Conservation (phyloP, 2,797 vertebrate genomes). For the Parauchenoglanis ngamensis region DNA sequence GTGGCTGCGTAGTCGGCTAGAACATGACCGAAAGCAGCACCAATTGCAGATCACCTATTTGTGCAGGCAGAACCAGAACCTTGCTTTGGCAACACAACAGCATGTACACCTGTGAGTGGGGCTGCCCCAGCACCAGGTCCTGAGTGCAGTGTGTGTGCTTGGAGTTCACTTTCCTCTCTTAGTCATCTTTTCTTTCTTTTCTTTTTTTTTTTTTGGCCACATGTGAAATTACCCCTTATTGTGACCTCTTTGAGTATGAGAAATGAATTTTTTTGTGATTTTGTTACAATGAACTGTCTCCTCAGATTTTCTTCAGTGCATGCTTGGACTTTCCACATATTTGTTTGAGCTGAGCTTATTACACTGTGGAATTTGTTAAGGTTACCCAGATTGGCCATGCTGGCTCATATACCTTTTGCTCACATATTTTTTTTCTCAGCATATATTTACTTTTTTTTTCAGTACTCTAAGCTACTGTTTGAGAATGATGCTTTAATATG, state of each 20-base stretch:
- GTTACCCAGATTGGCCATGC: neutral
- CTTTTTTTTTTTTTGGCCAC: neutral
- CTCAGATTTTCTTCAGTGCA: neutral
- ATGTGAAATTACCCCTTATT: neutral
- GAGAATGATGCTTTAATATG: neutral
- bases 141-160: conserved; percentile 57
- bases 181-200: neutral
- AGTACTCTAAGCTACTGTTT: neutral
- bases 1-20: conserved; percentile 74
- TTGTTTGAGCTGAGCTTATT: neutral
- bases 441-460: neutral
- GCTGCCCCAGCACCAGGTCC: conserved; percentile 9
- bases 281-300: neutral
- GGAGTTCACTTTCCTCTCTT: conserved; percentile 41
- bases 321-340: conserved; percentile 3
- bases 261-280: neutral
- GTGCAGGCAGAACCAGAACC: conserved; percentile 72
- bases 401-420: no score
- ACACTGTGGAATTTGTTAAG: neutral
- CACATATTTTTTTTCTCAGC: neutral
- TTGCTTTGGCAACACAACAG: conserved; percentile 72
- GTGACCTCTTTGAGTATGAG: neutral
- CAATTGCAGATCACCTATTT: conserved; percentile 70
- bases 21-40: conserved; percentile 75
- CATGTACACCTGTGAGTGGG: conserved; percentile 78